Evolutionary conservation across 2,888 invertebrate species (phyloP), one percentile per base, ranked within the genome.

Genomic region (Calameuta idolon): DNA sequence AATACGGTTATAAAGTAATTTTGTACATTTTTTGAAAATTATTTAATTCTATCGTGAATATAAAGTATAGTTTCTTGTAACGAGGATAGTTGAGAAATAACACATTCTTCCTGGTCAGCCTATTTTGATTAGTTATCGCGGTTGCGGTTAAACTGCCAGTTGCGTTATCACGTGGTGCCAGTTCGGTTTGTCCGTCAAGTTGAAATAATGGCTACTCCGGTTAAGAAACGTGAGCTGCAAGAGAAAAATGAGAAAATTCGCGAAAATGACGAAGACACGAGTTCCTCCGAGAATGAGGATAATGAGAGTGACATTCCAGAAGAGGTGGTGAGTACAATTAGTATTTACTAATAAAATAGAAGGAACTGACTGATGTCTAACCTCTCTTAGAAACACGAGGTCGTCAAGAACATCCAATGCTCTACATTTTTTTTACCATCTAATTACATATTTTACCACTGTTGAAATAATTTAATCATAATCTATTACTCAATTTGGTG

Each of bases 181-280:
- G 23, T 55, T 55, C 23, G 55, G 23, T 55, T 55, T 23, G 15
- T 55, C 55, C 55, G 55, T 55, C 55, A 55, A 71, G 55, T 75
- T n/a, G 80, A 75, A 77, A 87, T 78, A 85, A 91, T 91, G 91
- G 88, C 91, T 77, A 90, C 90, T 76, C 91, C 91, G 81, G 83
- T 86, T 68, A 91, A 91, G 79, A 90, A 87, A 83, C 91, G 91
- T 83, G 90, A 89, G 35, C 75, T 90, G 15, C 80, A 86, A 76
- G 76, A 85, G 75, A 81, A 85, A 74, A 78, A 81, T 78, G 80
- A 85, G 69, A 80, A 82, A 34, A 78, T 79, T 15, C 81, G 78
- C 15, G 85, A 87, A 23, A 85, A 87, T 74, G 86, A 87, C 11
- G 87, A 87, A 4, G 85, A 87, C 33, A 78, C 76, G 11, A 81